Percentiles rank a stretch among this genome's conserved stretches.
Evolutionary conservation across 2,888 invertebrate genomes (phyloP).

Genomic region (Drosophila subsilvestris): DNA sequence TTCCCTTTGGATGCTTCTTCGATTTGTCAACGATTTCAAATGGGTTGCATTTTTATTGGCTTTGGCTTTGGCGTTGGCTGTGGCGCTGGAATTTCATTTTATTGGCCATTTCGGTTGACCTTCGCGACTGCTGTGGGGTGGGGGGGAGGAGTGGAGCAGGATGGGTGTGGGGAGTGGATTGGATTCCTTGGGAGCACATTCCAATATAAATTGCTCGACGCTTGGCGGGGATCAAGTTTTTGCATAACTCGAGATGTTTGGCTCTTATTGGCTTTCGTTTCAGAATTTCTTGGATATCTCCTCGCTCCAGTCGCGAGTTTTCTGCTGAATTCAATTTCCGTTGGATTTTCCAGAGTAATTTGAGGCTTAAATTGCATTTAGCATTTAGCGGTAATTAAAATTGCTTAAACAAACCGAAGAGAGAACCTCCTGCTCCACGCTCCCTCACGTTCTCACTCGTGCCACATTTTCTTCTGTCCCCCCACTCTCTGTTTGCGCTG

Average conservation of each 20-base stretch:
- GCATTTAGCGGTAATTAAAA: constrained; percentile 13
- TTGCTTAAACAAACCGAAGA: constrained; percentile 3
- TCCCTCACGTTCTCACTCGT: background rate
- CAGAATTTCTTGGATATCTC: constrained; percentile 40
- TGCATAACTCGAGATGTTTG: constrained; percentile 71
- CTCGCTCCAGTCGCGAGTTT: constrained; percentile 33
- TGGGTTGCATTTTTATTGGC: constrained; percentile 76
- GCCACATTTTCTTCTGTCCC: background rate
- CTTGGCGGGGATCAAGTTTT: constrained; percentile 58
- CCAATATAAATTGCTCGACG: constrained; percentile 67
- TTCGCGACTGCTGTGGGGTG: constrained; percentile 43
- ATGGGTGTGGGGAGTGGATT: background rate
- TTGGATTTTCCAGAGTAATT: constrained; percentile 32
- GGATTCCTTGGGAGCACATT: constrained; percentile 49
- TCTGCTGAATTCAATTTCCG: constrained; percentile 40
- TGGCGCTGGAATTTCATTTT: constrained; percentile 73
- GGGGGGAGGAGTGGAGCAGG: background rate
- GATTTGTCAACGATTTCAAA: constrained; percentile 75
- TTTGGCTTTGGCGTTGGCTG: constrained; percentile 38
- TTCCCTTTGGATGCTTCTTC: constrained; percentile 27
- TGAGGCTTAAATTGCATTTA: constrained; percentile 35
- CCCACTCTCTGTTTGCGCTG: constrained; percentile 6
- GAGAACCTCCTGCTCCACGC: background rate
- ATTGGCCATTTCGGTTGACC: constrained; percentile 76
- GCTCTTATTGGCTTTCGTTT: constrained; percentile 65